Base-by-base conservation (phyloP, 2,113 vertebrate species). In the Phasianus colchicus region DNA sequence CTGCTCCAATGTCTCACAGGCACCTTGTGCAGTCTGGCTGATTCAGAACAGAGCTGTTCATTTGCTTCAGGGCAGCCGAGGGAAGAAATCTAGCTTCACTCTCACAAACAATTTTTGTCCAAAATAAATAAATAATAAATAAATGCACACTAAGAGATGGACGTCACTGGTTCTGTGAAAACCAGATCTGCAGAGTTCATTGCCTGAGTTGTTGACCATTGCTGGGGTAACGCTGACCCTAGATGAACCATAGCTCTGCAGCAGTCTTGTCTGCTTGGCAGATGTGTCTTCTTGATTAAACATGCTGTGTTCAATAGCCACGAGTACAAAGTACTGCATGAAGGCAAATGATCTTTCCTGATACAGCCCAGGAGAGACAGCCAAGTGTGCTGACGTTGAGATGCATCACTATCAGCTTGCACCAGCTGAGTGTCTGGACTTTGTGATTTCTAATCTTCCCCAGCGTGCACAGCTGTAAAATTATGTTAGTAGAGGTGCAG, bases 371-470 rank as follows among this genome's bases (percentile, higher is more conserved):
- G 80, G 65, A 45, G 24, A 32, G 29, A 1, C 11, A 54, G 90
- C 92, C 89, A 81, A 85, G 69, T n/a, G 76, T 38, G 79, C 90
- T 95, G 94, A 95, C 65, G 63, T 61, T 4, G 34, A 67, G 63
- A 34, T 20, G 61, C 13, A 82, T 70, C 71, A 20, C 86, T 75
- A 91, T 95, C 88, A 92, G 83, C 90, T 65, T 45, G 36, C 83
- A 90, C 40, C 94, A 95, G 85, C 83, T 93, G 93, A 92, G 89
- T 85, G 78, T 32, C 89, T 94, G 95, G 83, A 70, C 79, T 25
- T 29, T 67, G 50, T 57, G 38, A 83, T 71, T 92, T 88, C 86
- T 86, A 93, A 1, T 10, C 52, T 89, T 60, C 76, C 55, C 18
- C 83, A 60, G 66, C 73, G 20, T 72, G 43, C 0, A 6, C 92